Conservation (phyloP, 2,113 vertebrate species). For the Hypocryptadius cinnamomeus region DNA sequence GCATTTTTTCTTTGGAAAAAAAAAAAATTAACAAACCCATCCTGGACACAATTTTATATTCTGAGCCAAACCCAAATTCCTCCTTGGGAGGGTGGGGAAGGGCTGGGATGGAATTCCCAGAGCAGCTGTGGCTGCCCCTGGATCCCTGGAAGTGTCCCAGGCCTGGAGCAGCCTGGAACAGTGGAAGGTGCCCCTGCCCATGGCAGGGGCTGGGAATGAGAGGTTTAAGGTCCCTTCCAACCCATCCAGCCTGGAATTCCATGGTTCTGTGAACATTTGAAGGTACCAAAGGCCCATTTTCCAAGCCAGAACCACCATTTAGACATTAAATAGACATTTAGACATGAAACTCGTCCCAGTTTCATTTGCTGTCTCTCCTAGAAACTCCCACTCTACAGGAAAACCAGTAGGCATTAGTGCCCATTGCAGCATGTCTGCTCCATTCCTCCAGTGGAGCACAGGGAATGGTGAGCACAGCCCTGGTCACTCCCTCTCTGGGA, state of each 20-base stretch:
- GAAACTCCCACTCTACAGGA: neutral
- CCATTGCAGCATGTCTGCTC: neutral
- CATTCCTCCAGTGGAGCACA: fast-evolving
- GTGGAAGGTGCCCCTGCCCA: neutral
- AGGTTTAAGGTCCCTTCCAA: neutral
- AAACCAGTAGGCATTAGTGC: fast-evolving
- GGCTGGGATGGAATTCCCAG: neutral
- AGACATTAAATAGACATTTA: neutral
- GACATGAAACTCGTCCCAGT: neutral
- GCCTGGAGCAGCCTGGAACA: neutral
- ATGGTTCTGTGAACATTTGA: neutral
- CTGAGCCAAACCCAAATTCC: neutral
- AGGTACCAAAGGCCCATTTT: neutral
- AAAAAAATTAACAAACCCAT: neutral
- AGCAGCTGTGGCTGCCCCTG: neutral
- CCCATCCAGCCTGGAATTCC: neutral
- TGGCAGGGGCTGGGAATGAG: neutral
- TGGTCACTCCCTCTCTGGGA: neutral
- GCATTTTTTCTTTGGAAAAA: neutral
- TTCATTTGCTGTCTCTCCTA: neutral
- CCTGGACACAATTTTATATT: neutral
- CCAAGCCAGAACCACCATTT: neutral
- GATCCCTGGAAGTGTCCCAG: neutral
- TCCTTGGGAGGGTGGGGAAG: too few relatives aligned
- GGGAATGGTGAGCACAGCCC: neutral